These are phyloP conservation scores for Brachypalpus laphriformis DNA, from an alignment of 2,888 invertebrate genomes.

Conservation along the genomic window DNA sequence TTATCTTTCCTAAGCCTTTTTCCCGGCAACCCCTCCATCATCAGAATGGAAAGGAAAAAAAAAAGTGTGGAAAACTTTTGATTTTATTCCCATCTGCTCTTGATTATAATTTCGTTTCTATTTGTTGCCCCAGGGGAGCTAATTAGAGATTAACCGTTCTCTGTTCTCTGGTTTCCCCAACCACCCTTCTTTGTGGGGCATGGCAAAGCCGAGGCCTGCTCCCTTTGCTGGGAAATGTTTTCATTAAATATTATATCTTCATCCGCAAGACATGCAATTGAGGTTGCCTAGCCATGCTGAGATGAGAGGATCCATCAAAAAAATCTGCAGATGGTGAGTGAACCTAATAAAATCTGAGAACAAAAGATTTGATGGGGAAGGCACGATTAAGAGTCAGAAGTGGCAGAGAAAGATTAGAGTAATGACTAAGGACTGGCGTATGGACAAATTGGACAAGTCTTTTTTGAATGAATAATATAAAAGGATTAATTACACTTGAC, in stretches of 20 bases:
- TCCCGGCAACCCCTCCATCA: not conserved
- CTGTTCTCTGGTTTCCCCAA: slow-evolving; percentile 39
- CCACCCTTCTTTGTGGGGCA: not conserved
- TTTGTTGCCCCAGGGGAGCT: slow-evolving; percentile 79
- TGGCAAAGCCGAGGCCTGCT: not conserved
- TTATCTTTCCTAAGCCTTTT: slow-evolving; percentile 47
- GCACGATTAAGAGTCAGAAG: slow-evolving; percentile 40
- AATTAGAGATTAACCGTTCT: slow-evolving; percentile 81
- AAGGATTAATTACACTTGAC: slow-evolving; percentile 26
- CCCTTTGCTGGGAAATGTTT: slow-evolving; percentile 21
- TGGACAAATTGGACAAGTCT: slow-evolving; percentile 28
- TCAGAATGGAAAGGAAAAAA: not conserved
- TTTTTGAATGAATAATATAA: slow-evolving; percentile 3
- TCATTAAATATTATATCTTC: slow-evolving; percentile 38
- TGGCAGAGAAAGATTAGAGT: slow-evolving; percentile 10
- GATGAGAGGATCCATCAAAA: slow-evolving; percentile 2
- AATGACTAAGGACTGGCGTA: slow-evolving; percentile 7
- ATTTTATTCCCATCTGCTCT: slow-evolving; percentile 54
- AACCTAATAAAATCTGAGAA: slow-evolving; percentile 39
- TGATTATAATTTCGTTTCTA: slow-evolving; percentile 62
- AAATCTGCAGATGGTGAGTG: slow-evolving; percentile 6
- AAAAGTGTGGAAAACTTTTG: slow-evolving; percentile 59
- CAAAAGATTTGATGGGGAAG: slow-evolving; percentile 27
- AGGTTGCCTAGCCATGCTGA: not conserved
- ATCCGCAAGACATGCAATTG: slow-evolving; percentile 50